These are phyloP conservation scores for Spinibarbus caldwelli DNA, from an alignment of 2,797 vertebrate species.

Conservation along the genomic window DNA sequence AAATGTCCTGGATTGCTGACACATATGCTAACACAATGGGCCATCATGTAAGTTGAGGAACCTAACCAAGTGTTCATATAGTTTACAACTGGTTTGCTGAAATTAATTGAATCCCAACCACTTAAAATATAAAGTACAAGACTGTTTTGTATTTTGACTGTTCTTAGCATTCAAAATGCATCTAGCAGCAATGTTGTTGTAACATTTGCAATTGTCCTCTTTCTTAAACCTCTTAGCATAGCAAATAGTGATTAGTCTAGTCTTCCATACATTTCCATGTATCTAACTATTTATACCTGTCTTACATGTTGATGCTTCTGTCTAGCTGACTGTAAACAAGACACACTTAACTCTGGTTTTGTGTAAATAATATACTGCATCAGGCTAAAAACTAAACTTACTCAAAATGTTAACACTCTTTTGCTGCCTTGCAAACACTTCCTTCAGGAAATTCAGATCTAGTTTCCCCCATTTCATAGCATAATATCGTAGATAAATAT, in stretches of 20 bases:
- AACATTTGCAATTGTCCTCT: not conserved
- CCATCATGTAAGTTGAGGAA: conserved; percentile 83
- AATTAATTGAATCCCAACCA: too few relatives aligned
- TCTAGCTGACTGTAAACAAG: not conserved
- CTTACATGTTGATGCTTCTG: not conserved
- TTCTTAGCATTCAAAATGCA: not conserved
- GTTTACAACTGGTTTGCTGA: not conserved
- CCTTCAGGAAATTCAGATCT: not conserved
- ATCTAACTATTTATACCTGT: not conserved
- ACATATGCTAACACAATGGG: conserved; percentile 96
- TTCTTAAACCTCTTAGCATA: not conserved
- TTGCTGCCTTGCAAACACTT: not conserved
- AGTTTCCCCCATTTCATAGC: too few relatives aligned
- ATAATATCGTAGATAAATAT: not conserved
- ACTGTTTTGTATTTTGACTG: too few relatives aligned
- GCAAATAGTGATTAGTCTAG: not conserved
- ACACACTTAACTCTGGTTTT: not conserved
- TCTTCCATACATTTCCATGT: not conserved
- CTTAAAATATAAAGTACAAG: too few relatives aligned
- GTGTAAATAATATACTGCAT: not conserved
- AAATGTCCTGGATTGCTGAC: conserved; percentile 99
- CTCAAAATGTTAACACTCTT: too few relatives aligned
- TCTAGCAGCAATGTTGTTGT: not conserved
- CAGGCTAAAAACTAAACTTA: too few relatives aligned
- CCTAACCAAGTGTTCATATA: not conserved